Base-by-base conservation (phyloP, 2,113 vertebrate genomes). In the Phasianus colchicus region DNA sequence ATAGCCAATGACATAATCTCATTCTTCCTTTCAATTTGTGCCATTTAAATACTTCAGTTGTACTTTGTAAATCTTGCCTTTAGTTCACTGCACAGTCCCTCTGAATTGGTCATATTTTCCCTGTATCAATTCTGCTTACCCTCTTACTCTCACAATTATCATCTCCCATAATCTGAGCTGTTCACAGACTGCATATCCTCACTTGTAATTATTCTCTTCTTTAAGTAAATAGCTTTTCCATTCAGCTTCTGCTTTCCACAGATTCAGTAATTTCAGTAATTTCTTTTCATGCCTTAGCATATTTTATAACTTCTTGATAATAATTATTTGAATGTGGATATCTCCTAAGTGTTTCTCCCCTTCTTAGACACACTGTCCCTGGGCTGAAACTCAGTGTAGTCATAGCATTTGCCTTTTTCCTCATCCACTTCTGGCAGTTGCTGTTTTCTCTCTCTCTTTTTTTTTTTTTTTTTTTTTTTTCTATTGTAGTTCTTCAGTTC, bases 251-350 rank as follows among this genome's bases (percentile, higher is more conserved):
- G 66, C 24, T 93, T 84, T 76, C 36, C 32, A 83, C 25, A 57
- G 3, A 67, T 91, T 77, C 79, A 66, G 40, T 89, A 34, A 77
- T 55, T 55, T 86, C 18, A 54, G 36, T 70, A 90, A 86, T 81
- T 88, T 81, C 34, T 92, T 86, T 95, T 77, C 92, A 94, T 91
- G 90, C 11, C 20, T 32, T 61, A 19, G 73, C 83, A 88, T 93
- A 93, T 92, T 93, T 94, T 94, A 86, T 67, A 38, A 55, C 67
- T 93, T 96, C 79, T 88, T 96, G 83, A 50, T 47, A 92, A 50
- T 45, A 45, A 36, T 61, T 85, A 42, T 73, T 89, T 89, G 52
- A 89, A 92, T 42, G 38, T 71, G 38, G 13, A 74, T 74, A 16
- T 88, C 57, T 71, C 73, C 61, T 38, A 90, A 94, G 57, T 43